phyloP scores from a whole-genome alignment of 2,888 invertebrate species.

The Tetragonula carbonaria region DNA sequence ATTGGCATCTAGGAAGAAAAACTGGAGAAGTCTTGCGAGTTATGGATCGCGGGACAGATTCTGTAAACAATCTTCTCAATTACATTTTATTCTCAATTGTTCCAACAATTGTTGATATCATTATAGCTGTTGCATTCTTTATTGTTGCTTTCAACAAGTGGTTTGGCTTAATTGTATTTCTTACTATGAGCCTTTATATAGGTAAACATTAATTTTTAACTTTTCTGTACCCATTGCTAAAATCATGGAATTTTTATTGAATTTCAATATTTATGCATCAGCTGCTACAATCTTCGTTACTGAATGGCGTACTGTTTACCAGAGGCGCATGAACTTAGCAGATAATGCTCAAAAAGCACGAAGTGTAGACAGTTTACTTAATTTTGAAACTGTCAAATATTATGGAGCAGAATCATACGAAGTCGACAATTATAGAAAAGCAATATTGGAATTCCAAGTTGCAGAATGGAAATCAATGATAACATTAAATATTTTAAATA shows the following conservation, averaged over 20 bases:
- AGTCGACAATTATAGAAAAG: conserved; percentile 92
- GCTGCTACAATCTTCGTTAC: conserved; percentile 95
- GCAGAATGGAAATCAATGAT: conserved; percentile 96
- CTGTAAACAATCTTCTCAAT: conserved; percentile 96
- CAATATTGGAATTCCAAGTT: conserved; percentile 94
- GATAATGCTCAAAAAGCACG: conserved; percentile 96
- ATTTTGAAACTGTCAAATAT: conserved; percentile 99
- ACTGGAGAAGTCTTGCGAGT: conserved; percentile 98
- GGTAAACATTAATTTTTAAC: conserved; percentile 86
- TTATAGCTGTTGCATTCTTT: conserved; percentile 96
- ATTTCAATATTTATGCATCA: conserved; percentile 81
- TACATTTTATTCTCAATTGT: conserved; percentile 96
- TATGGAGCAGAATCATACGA: conserved; percentile 98
- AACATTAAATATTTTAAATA: conserved; percentile 95
- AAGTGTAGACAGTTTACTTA: conserved; percentile 97
- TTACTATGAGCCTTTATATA: conserved; percentile 96
- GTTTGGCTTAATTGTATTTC: conserved; percentile 97
- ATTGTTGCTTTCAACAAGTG: conserved; percentile 94
- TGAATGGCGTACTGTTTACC: conserved; percentile 98
- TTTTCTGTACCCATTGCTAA: not conserved
- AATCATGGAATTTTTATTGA: not conserved
- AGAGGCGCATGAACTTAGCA: conserved; percentile 96
- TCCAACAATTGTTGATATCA: conserved; percentile 96
- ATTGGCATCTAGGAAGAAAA: conserved; percentile 97
- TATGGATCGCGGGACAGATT: conserved; percentile 98